Evolutionary conservation across 2,888 invertebrate genomes (phyloP).

Genomic region (Branchipolynoe longqiensis): DNA sequence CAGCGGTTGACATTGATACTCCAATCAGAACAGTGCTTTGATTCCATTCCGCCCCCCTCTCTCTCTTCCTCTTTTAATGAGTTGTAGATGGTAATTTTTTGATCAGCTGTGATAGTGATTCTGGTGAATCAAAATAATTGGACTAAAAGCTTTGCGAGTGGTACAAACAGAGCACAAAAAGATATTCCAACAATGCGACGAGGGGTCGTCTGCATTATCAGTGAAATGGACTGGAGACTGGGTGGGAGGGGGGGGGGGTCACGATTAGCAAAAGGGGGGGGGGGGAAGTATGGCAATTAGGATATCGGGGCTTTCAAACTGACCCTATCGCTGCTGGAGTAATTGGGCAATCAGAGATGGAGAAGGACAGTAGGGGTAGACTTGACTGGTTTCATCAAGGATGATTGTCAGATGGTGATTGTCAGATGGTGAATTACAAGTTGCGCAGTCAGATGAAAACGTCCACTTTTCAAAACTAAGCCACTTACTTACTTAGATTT

Average conservation of each 20-base stretch:
- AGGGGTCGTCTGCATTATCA: not conserved
- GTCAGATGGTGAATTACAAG: too few species aligned
- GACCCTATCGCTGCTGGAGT: not conserved
- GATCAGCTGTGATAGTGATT: not conserved
- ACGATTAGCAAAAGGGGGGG: not conserved
- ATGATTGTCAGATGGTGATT: too few species aligned
- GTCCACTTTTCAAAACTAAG: too few species aligned
- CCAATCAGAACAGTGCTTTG: constrained; percentile 9
- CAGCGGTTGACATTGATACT: constrained; percentile 24
- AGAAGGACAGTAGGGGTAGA: too few species aligned
- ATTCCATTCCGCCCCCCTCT: too few species aligned
- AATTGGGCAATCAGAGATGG: not conserved
- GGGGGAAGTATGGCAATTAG: not conserved
- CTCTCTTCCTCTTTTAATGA: constrained; percentile 29
- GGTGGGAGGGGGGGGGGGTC: not conserved
- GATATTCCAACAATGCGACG: not conserved
- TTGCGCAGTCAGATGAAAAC: too few species aligned
- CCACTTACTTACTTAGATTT: too few species aligned
- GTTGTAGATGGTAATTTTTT: constrained; percentile 47
- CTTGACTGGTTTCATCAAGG: too few species aligned
- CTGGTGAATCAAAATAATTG: not conserved
- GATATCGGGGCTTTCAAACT: not conserved
- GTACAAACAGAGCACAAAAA: not conserved
- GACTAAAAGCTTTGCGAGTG: not conserved
- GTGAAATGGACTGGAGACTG: not conserved